These are phyloP conservation scores for Seriola rivoliana DNA, from an alignment of 2,113 vertebrate species.

Conservation along the genomic window DNA sequence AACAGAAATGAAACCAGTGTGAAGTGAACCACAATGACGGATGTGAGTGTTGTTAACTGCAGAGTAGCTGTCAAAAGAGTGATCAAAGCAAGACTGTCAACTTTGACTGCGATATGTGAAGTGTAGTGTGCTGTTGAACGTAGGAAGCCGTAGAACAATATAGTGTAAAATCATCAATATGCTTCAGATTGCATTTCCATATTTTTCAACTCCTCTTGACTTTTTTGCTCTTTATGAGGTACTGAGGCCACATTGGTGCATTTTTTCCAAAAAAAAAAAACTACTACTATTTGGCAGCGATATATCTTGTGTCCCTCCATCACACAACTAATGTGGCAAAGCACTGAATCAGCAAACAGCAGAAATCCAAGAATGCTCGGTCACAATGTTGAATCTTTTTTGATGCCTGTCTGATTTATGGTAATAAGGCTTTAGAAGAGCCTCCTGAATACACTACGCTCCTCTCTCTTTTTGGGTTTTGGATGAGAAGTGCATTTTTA, in stretches of 20 bases:
- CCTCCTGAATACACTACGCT: constrained; percentile 38
- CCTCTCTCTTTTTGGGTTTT: constrained; percentile 45
- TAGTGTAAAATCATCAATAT: neutral
- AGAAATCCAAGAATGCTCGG: constrained; percentile 44
- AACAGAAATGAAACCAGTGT: constrained; percentile 22
- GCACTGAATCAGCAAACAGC: constrained; percentile 71
- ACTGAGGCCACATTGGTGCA: neutral
- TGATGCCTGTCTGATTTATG: constrained; percentile 72
- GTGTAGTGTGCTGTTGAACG: neutral
- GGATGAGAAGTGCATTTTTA: constrained; percentile 72
- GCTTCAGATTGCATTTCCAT: constrained; percentile 3
- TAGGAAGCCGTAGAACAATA: neutral
- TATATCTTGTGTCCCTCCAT: constrained; percentile 38
- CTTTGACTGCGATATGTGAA: neutral
- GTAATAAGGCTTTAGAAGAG: constrained; percentile 63
- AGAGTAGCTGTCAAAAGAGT: neutral
- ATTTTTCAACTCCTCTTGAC: neutral
- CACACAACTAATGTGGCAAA: constrained; percentile 52
- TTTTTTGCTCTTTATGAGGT: neutral
- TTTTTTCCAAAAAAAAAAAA: constrained; percentile 17
- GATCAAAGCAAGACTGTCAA: neutral
- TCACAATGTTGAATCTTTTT: constrained; percentile 45
- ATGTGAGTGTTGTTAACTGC: neutral
- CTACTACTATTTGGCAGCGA: constrained; percentile 17
- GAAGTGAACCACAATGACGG: neutral